Percentiles rank a stretch among this genome's conserved stretches.
phyloP scores from a whole-genome alignment of 2,888 invertebrate species.

The Arctia plantaginis region DNA sequence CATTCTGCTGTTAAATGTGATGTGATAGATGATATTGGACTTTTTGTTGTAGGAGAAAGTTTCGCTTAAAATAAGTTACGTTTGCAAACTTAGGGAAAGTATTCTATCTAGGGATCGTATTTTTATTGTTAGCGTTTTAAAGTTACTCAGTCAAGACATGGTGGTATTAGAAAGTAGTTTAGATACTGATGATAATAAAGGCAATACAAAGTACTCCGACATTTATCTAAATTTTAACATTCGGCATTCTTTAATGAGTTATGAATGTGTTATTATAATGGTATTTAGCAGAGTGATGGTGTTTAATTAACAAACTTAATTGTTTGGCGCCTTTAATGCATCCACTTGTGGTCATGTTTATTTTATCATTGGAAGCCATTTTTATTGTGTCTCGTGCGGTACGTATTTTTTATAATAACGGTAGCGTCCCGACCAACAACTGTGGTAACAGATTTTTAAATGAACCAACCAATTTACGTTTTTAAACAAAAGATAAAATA shows the following conservation, averaged over 20 bases:
- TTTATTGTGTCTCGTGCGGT: slow-evolving; percentile 36
- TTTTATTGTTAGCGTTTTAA: slow-evolving; percentile 54
- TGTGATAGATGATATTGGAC: slow-evolving; percentile 69
- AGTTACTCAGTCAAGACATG: slow-evolving; percentile 45
- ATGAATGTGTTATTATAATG: no score
- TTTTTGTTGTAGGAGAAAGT: slow-evolving; percentile 56
- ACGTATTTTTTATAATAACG: slow-evolving; percentile 54
- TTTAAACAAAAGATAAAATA: not conserved
- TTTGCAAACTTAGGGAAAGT: slow-evolving; percentile 53
- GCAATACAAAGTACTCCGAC: not conserved
- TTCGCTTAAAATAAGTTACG: slow-evolving; percentile 51
- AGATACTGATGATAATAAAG: not conserved
- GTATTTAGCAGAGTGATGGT: slow-evolving; percentile 54
- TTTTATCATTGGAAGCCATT: slow-evolving; percentile 63
- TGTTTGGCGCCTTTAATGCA: slow-evolving; percentile 54
- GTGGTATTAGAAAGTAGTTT: slow-evolving; percentile 29
- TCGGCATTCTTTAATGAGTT: slow-evolving; percentile 25
- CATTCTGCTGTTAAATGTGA: slow-evolving; percentile 65
- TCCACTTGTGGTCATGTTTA: slow-evolving; percentile 57
- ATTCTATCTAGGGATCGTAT: slow-evolving; percentile 52
- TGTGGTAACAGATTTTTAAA: slow-evolving; percentile 8
- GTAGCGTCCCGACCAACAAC: slow-evolving; percentile 49
- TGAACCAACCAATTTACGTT: slow-evolving; percentile 36
- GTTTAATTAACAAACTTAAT: slow-evolving; percentile 58
- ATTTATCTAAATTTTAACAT: slow-evolving; percentile 1